These are phyloP conservation scores for Propithecus perrieri DNA, from an alignment of 2,797 vertebrate species.

Conservation along the genomic window DNA sequence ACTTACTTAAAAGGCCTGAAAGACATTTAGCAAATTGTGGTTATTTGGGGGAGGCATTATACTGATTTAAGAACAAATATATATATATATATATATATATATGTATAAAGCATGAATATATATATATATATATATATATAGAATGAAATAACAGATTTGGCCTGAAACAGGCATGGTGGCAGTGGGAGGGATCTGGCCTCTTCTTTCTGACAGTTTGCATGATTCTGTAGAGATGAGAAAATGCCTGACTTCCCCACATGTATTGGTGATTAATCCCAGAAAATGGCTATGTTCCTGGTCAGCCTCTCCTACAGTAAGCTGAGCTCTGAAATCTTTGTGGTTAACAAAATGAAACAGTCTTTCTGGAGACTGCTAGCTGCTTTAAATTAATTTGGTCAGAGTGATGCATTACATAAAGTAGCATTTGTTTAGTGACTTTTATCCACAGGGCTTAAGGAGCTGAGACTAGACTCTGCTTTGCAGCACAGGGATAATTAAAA, in stretches of 20 bases:
- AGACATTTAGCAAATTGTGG: background rate
- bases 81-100: background rate
- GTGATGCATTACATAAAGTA: background rate
- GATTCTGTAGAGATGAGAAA: background rate
- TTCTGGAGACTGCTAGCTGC: slow-evolving; percentile 20
- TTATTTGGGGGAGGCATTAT: background rate
- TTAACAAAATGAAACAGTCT: background rate
- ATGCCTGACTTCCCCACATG: background rate
- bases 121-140: background rate
- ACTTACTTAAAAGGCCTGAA: background rate
- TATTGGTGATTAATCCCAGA: slow-evolving; percentile 48
- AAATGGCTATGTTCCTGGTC: background rate
- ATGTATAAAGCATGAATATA: background rate
- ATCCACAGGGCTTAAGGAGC: background rate
- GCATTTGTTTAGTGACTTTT: background rate
- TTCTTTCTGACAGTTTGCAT: background rate
- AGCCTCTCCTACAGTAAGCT: background rate
- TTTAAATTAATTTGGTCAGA: slow-evolving; percentile 47
- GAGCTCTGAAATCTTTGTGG: slow-evolving; percentile 27
- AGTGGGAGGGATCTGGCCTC: background rate
- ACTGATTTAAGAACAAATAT: background rate
- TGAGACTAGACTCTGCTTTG: background rate
- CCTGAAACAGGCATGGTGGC: background rate
- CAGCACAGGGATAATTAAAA: background rate
- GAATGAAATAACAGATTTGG: slow-evolving; percentile 41